Percentiles rank a stretch among this genome's conserved stretches.
Conservation (phyloP, 92 coral and sea anemone species). For the Bergia sp. region DNA sequence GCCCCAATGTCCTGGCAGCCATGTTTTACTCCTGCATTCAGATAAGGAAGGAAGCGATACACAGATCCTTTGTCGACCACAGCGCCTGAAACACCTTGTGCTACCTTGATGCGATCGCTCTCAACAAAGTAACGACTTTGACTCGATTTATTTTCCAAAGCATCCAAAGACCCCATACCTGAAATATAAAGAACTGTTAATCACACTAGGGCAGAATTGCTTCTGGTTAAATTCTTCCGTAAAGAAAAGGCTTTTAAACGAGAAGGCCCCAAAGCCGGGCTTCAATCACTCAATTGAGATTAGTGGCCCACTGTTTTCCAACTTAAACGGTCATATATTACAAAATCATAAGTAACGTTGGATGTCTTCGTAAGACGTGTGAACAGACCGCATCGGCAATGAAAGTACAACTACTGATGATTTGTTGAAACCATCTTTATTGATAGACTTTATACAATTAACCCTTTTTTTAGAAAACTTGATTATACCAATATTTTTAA, state of each 20-base stretch:
- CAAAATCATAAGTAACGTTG: too few relatives aligned
- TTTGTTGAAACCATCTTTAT: background rate
- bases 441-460: background rate
- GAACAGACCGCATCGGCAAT: too few relatives aligned
- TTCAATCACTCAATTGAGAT: too few relatives aligned
- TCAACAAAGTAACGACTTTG: constrained; percentile 93
- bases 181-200: background rate
- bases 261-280: too few relatives aligned
- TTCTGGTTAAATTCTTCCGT: too few relatives aligned
- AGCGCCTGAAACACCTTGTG: constrained; percentile 98
- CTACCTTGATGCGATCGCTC: constrained; percentile 84
- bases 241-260: too few relatives aligned
- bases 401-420: too few relatives aligned
- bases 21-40: constrained; percentile 86
- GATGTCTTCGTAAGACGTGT: too few relatives aligned
- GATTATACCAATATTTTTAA: background rate
- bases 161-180: constrained; percentile 99
- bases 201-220: too few relatives aligned
- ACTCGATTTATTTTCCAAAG: constrained; percentile 89
- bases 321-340: too few relatives aligned
- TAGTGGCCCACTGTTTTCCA: too few relatives aligned
- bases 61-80: constrained; percentile 94
- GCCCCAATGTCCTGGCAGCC: constrained; percentile 99
- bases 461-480: background rate
- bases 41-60: constrained; percentile 86